Evolutionary conservation across 2,888 invertebrate genomes (phyloP).

Genomic region (Parthenolecanium corni): DNA sequence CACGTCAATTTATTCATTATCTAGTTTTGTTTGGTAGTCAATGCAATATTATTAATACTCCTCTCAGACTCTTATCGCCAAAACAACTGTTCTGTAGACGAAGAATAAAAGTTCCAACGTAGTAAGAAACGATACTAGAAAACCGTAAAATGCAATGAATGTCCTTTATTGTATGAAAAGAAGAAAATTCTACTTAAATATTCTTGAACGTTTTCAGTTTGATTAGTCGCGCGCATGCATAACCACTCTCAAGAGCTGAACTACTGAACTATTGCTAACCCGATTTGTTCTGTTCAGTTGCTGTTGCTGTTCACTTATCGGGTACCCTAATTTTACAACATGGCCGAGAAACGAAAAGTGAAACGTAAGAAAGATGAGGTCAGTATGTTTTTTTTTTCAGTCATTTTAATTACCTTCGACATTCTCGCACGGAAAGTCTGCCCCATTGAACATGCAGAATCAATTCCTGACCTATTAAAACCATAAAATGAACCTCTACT

Average conservation of each 20-base stretch:
- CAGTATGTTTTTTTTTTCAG: constrained; percentile 36
- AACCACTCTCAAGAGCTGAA: background rate
- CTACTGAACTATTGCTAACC: no score
- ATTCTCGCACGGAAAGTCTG: no score
- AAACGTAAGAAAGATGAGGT: constrained; percentile 51
- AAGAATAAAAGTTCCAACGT: background rate
- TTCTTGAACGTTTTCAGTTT: background rate
- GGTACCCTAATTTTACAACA: constrained; percentile 33
- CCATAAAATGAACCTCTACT: no score
- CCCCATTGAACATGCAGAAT: no score
- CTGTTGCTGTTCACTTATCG: background rate
- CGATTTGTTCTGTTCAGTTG: background rate
- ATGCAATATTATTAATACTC: background rate
- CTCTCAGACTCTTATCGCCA: constrained; percentile 17
- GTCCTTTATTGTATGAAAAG: background rate
- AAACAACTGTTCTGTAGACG: constrained; percentile 12
- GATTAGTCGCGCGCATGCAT: background rate
- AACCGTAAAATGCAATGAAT: no score
- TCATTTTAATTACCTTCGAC: constrained; percentile 1
- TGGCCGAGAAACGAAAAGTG: constrained; percentile 53
- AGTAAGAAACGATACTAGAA: background rate
- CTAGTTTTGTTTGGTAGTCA: constrained; percentile 1
- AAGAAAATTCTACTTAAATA: background rate
- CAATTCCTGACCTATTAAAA: no score
- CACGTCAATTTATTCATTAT: background rate